Evolutionary conservation across 2,113 vertebrate species (phyloP).

Genomic region (Indri indri): DNA sequence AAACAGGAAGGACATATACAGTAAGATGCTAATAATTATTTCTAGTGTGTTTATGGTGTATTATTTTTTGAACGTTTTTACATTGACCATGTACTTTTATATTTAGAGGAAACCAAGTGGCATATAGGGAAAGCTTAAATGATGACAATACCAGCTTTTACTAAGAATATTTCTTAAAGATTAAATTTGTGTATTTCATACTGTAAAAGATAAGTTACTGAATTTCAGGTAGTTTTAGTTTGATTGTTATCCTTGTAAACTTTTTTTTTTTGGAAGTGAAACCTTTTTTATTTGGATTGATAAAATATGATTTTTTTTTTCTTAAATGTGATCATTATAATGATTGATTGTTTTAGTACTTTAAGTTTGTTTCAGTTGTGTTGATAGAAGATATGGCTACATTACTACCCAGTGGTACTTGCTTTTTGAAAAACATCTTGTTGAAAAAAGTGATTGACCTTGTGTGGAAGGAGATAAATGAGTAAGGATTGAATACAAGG

Average conservation of each 20-base stretch:
- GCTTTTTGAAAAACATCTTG: background rate
- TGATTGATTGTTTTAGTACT: background rate
- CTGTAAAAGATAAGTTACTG: background rate
- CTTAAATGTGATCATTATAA: background rate
- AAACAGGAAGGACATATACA: background rate
- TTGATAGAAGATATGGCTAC: background rate
- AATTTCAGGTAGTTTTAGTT: conserved; percentile 30
- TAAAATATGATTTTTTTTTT: background rate
- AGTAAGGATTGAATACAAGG: background rate
- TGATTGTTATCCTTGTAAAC: background rate
- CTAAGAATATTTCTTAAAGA: background rate
- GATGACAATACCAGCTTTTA: background rate
- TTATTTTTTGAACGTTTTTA: background rate
- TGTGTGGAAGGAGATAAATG: background rate
- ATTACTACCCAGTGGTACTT: background rate
- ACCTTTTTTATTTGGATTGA: background rate
- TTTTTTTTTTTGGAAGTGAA: background rate
- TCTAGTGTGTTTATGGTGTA: background rate
- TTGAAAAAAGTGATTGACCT: background rate
- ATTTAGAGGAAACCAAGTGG: background rate
- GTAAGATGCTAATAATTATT: background rate
- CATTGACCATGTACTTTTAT: background rate
- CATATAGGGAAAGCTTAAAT: background rate
- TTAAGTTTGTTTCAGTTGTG: background rate
- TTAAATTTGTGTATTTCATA: conserved; percentile 15